Conservation (phyloP, 2,113 vertebrate genomes). For the Hippocampus comes region DNA sequence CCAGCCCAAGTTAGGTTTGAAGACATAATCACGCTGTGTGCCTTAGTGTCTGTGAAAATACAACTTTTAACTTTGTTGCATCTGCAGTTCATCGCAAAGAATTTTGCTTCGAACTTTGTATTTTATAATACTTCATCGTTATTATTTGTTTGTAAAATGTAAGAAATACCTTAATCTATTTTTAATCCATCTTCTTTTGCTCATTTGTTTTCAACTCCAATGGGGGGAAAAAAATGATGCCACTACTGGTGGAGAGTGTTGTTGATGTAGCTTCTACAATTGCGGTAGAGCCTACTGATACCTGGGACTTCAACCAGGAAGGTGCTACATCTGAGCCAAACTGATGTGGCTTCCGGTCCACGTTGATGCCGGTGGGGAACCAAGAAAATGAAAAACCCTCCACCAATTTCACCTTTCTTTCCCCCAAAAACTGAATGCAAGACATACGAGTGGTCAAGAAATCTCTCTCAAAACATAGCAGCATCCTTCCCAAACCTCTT, state of each 20-base stretch:
- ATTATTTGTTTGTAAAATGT: no score
- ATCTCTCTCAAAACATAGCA: constrained; percentile 39
- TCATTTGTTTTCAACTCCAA: no score
- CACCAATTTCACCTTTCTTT: background rate
- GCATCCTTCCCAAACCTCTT: constrained; percentile 35
- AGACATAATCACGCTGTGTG: no score
- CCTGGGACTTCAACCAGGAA: background rate
- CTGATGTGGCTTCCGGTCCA: background rate
- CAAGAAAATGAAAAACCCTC: background rate
- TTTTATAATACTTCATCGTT: no score
- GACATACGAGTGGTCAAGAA: background rate
- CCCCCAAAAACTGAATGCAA: background rate
- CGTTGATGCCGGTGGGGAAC: background rate
- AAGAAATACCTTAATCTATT: no score
- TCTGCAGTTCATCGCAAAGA: no score
- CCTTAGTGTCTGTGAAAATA: no score
- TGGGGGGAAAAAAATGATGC: background rate
- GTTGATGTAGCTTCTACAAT: background rate
- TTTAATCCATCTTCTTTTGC: no score
- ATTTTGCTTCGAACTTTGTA: no score
- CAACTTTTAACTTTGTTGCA: no score
- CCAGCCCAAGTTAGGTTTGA: no score
- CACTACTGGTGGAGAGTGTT: background rate
- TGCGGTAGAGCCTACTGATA: background rate
- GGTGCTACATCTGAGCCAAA: background rate